These are phyloP conservation scores for Galaxea fascicularis DNA, from an alignment of 92 coral and sea anemone genomes.

Conservation along the genomic window DNA sequence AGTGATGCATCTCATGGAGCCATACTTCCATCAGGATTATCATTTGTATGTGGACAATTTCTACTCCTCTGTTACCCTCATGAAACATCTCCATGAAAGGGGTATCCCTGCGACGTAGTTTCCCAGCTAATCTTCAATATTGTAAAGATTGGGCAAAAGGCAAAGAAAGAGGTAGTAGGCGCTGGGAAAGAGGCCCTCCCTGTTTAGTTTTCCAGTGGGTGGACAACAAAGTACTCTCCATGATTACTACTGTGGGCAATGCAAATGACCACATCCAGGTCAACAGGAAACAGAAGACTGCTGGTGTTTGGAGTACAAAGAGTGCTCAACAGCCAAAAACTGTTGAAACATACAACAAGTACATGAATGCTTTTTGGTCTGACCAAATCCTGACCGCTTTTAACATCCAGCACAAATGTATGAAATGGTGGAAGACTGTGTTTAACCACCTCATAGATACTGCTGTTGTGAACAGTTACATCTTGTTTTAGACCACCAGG, in stretches of 20 bases:
- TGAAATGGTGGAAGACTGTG: neutral
- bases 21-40: neutral
- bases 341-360: neutral
- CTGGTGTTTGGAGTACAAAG: neutral
- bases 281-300: no score
- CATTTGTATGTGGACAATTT: conserved; percentile 3
- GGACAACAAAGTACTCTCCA: conserved; percentile 51
- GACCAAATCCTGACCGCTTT: neutral
- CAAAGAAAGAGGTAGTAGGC: conserved; percentile 48
- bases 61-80: neutral
- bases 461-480: neutral
- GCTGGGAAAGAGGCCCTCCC: no score
- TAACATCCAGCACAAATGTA: neutral
- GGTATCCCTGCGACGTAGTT: conserved; percentile 35
- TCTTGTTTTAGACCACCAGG: conserved; percentile 11
- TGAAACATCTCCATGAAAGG: neutral
- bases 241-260: no score
- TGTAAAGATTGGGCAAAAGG: conserved; percentile 72
- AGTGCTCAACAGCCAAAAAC: neutral
- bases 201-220: conserved; percentile 55
- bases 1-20: conserved; percentile 3
- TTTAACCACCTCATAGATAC: neutral
- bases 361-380: conserved; percentile 3
- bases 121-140: conserved; percentile 79
- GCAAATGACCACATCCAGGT: no score